phyloP scores from a whole-genome alignment of 2,888 invertebrate genomes.

The Ophraella communa region DNA sequence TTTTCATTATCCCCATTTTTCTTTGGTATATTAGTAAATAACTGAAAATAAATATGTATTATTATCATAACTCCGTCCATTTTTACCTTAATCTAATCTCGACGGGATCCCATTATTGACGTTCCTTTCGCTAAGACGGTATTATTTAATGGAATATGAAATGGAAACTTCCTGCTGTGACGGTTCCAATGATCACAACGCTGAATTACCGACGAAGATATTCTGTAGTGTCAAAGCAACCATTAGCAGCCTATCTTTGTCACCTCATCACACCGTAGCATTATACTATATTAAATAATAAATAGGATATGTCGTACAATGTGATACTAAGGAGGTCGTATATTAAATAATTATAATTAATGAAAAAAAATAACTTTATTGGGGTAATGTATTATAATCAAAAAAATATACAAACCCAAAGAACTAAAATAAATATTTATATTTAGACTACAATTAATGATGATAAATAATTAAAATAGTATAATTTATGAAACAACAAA shows the following conservation, averaged over 20 bases:
- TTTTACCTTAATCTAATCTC: background rate
- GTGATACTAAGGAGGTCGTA: background rate
- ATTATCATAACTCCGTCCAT: background rate
- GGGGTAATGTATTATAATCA: too few species aligned
- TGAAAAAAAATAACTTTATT: background rate
- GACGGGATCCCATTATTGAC: constrained; percentile 8
- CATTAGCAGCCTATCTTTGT: constrained; percentile 19
- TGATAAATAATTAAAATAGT: too few species aligned
- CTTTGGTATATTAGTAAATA: background rate
- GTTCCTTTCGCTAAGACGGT: background rate
- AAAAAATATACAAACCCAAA: too few species aligned
- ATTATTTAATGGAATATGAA: constrained; percentile 26
- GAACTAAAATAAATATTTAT: too few species aligned
- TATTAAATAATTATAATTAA: background rate
- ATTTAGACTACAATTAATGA: too few species aligned
- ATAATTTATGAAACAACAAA: too few species aligned
- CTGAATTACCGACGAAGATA: constrained; percentile 5
- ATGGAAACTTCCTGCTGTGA: constrained; percentile 25
- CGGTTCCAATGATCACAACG: constrained; percentile 18
- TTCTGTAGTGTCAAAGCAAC: constrained; percentile 25
- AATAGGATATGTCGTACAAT: background rate
- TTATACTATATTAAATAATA: constrained; percentile 15
- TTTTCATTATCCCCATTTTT: background rate
- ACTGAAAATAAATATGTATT: background rate
- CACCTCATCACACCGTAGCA: constrained; percentile 22